Evolutionary conservation across 2,113 vertebrate genomes (phyloP).

Genomic region (Sphyrna mokarran): DNA sequence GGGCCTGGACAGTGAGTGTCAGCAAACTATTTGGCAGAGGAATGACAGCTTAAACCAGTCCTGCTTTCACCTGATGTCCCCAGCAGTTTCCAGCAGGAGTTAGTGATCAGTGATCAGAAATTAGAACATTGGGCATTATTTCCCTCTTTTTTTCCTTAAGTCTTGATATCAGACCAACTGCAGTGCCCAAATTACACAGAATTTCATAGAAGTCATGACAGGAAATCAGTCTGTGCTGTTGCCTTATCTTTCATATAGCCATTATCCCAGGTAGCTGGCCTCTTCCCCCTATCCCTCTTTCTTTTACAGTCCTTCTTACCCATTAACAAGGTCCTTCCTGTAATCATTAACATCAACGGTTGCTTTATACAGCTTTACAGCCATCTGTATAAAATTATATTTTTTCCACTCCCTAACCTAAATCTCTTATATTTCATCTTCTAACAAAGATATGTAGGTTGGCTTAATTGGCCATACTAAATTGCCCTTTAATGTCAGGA

Average conservation of each 20-base stretch:
- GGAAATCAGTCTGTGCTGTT: background rate
- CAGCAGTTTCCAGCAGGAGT: background rate
- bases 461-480: no score
- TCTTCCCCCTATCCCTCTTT: background rate
- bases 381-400: background rate
- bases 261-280: background rate
- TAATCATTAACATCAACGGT: background rate
- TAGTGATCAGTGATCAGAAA: background rate
- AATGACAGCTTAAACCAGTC: background rate
- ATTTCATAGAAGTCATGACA: background rate
- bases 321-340: background rate
- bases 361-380: background rate
- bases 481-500: no score
- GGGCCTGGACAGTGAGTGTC: conserved; percentile 23
- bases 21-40: conserved; percentile 18
- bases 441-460: background rate
- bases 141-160: background rate
- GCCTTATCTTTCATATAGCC: background rate
- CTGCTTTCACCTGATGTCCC: background rate
- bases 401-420: background rate
- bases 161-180: background rate
- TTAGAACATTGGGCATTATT: background rate
- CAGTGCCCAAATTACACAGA: background rate
- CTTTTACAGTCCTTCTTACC: background rate
- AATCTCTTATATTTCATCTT: background rate